Evolutionary conservation across 2,113 vertebrate genomes (phyloP).

Genomic region (Maccullochella peelii): DNA sequence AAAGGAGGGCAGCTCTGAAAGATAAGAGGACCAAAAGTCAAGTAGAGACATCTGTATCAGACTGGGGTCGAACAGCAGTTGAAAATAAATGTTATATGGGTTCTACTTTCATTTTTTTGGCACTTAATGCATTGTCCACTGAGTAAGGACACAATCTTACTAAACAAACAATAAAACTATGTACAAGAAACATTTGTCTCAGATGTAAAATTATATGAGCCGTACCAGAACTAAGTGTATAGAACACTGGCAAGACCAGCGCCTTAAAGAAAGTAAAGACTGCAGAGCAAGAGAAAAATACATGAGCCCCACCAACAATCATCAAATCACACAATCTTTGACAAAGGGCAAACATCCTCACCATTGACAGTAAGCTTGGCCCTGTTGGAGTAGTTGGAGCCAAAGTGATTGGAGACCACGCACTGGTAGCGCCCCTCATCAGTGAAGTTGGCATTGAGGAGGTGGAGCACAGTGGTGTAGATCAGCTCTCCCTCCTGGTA

Average conservation of each 20-base stretch:
- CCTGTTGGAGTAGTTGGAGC: conserved; percentile 95
- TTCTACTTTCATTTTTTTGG: background rate
- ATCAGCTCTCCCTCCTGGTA: conserved; percentile 89
- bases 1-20: conserved; percentile 93
- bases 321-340: background rate
- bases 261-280: background rate
- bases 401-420: conserved; percentile 98
- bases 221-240: background rate
- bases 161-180: background rate
- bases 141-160: background rate
- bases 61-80: background rate
- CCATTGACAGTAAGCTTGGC: conserved; percentile 97
- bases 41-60: background rate
- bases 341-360: conserved; percentile 71
- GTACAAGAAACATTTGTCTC: background rate
- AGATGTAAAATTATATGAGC: background rate
- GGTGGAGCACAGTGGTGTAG: conserved; percentile 92
- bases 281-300: background rate
- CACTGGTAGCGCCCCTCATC: conserved; percentile 97
- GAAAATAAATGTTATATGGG: background rate
- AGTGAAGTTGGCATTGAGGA: conserved; percentile 90
- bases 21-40: background rate
- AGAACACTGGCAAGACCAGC: background rate
- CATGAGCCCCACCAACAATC: background rate
- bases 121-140: background rate